phyloP scores from a whole-genome alignment of 2,113 vertebrate species.

The Microcebus ravelobensis region DNA sequence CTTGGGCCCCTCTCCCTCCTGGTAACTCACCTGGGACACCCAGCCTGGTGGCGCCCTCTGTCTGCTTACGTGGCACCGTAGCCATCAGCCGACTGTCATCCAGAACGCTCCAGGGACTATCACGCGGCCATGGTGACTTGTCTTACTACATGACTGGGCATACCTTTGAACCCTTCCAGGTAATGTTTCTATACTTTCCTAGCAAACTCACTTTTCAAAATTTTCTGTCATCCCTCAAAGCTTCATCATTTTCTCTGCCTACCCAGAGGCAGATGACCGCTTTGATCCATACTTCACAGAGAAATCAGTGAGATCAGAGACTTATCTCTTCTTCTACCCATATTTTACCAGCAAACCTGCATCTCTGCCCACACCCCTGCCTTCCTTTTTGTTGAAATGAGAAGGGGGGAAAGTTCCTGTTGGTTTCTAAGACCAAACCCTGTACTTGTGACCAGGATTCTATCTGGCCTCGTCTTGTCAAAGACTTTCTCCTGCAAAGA shows the following conservation, averaged over 20 bases:
- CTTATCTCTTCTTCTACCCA: neutral
- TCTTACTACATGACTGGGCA: rapidly evolving
- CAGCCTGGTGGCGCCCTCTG: neutral
- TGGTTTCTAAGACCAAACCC: neutral
- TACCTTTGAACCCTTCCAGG: neutral
- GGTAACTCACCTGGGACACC: neutral
- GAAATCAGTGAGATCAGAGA: neutral
- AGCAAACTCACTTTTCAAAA: neutral
- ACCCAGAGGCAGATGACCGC: neutral
- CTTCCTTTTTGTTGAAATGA: neutral
- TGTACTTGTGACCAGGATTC: neutral
- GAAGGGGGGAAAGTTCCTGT: too few species aligned
- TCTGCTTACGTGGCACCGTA: neutral
- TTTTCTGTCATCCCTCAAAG: neutral
- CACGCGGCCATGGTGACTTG: neutral
- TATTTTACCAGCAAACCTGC: neutral
- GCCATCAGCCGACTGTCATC: neutral
- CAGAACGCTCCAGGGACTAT: too few species aligned
- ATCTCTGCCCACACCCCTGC: too few species aligned
- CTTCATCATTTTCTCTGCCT: neutral
- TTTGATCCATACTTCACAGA: neutral
- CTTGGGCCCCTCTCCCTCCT: neutral
- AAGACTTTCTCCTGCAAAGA: neutral
- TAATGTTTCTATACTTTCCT: neutral
- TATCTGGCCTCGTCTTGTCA: neutral